A percentile compares a stretch with the other conserved stretches of the same genome.
Evolutionary conservation across 2,113 vertebrate genomes (phyloP).

Genomic region (Bettongia penicillata): DNA sequence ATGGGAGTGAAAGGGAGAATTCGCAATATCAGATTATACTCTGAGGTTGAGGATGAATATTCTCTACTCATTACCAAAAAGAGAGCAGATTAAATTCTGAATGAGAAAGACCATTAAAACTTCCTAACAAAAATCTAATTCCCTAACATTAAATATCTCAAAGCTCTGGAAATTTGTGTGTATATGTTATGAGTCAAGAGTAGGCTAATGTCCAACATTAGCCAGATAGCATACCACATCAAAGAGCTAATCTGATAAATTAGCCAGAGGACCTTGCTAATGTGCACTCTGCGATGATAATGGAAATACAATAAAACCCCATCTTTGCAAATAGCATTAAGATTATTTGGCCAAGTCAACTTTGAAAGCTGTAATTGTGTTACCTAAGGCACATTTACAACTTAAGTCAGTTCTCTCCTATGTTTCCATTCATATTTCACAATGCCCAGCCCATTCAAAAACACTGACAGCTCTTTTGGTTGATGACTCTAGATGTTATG

Average conservation of each 20-base stretch:
- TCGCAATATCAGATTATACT: neutral
- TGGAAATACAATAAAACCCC: neutral
- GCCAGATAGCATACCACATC: neutral
- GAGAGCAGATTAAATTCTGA: neutral
- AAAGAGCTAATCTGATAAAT: neutral
- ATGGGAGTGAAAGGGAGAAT: constrained; percentile 15
- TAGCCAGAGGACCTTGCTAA: neutral
- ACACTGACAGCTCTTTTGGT: neutral
- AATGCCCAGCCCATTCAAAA: neutral
- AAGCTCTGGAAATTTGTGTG: neutral
- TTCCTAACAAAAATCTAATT: neutral
- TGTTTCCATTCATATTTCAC: neutral
- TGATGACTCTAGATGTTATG: neutral
- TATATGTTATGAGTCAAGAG: neutral
- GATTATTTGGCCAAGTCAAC: neutral
- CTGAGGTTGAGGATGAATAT: neutral
- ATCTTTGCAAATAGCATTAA: neutral
- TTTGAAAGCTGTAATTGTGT: neutral
- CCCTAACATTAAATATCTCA: neutral
- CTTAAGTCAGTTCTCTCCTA: neutral
- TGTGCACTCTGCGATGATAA: neutral
- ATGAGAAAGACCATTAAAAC: neutral
- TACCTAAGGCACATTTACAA: neutral
- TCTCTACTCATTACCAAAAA: neutral
- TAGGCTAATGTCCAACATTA: neutral